phyloP scores from a whole-genome alignment of 1,140 invertebrate genomes.

The Gryllus bimaculatus region DNA sequence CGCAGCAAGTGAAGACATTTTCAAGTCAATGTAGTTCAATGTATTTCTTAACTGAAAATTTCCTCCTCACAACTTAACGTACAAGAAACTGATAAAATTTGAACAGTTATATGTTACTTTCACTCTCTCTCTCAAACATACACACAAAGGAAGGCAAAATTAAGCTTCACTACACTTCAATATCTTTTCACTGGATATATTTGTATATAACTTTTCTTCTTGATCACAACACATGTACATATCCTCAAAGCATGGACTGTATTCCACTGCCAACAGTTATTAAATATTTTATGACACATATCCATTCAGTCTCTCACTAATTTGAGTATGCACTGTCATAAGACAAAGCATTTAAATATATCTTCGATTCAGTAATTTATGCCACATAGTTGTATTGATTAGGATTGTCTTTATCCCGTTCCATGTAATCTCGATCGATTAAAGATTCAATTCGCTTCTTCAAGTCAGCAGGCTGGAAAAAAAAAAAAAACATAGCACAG shows the following conservation, averaged over 20 bases:
- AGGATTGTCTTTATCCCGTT: conserved; percentile 93
- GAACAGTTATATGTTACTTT: neutral
- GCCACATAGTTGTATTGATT: conserved; percentile 99
- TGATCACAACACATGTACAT: neutral
- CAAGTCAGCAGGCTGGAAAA: conserved; percentile 88
- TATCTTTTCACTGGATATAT: conserved; percentile 1
- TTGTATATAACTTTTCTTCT: conserved; percentile 1
- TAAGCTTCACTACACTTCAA: conserved; percentile 4
- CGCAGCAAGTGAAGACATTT: neutral
- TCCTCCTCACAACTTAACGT: neutral
- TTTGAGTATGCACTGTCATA: neutral
- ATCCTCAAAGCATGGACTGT: neutral
- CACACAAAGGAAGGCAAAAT: conserved; percentile 1
- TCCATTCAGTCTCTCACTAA: neutral
- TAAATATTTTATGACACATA: neutral
- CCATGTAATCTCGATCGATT: conserved; percentile 98
- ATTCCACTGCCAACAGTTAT: neutral
- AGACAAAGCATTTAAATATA: neutral
- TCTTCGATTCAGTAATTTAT: conserved; percentile 38
- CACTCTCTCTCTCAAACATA: neutral
- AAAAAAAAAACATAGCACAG: conserved; percentile 34
- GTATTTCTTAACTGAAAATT: neutral
- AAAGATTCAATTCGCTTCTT: conserved; percentile 97
- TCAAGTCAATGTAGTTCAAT: neutral
- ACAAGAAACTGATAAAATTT: neutral